Base-by-base conservation (phyloP, 1,140 invertebrate genomes). In the Bombus ignitus region DNA sequence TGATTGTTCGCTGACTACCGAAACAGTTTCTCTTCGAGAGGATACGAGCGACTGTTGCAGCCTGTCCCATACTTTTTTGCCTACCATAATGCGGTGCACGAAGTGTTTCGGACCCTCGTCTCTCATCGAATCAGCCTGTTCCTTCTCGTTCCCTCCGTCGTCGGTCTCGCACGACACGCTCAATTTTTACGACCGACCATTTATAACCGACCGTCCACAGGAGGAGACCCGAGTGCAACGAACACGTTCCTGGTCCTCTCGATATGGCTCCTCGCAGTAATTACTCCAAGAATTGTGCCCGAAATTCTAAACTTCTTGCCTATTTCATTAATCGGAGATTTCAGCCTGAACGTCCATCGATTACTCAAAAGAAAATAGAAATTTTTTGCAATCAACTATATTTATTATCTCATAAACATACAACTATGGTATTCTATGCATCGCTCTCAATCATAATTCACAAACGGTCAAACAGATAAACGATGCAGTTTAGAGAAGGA, bases 61-160 rank as follows among this genome's bases (percentile, higher is more conserved):
- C 18, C 32, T 15, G 37, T 81, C 80, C 70, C 80, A 22, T 12
- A 57, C 39, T 83, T 83, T 83, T 76, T 83, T 83, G 72, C 42
- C 42, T 76, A 39, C 81, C 81, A 44, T 83, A 68, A 83, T 57
- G 72, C 35, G 28, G 72, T 68, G 59, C 81, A 53, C 73, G 70
- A n/a, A 73, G 68, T 32, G 35, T 76, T 53, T 32, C 47, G 59
- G 28, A 75, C 72, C 81, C 42, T 83, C 72, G 72, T 83, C 72
- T 76, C 81, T 83, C 72, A 82, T 82, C 81, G 81, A 82, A 75
- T 75, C 80, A n/a, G 53, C 70, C 47, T 32, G 68, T 74, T 65
- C 53, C 42, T n/a, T 47, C 81, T 37, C 42, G 37, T 74, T 65
- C 80, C 57, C 59, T 68, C 72, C 35, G 59, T 77, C 53, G 53